Evolutionary conservation across 2,797 vertebrate genomes (phyloP).

Genomic region (Hydrocynus forskahlii): DNA sequence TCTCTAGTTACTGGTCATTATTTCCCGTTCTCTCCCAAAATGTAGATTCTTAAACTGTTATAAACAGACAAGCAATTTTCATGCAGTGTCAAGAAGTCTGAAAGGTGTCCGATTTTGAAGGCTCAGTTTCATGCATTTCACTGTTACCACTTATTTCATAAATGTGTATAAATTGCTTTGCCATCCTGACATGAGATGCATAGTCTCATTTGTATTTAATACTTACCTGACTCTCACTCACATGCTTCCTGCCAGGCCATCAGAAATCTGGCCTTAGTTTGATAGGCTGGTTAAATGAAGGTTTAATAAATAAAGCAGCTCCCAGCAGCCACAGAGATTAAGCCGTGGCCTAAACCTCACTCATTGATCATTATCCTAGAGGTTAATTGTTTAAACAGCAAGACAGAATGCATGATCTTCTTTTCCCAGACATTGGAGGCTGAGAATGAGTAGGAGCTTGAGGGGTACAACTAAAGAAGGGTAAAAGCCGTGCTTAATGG

Average conservation of each 20-base stretch:
- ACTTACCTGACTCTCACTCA: not conserved
- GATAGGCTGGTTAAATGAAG: not conserved
- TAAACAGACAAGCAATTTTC: not conserved
- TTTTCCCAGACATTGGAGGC: not conserved
- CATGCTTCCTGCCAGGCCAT: not conserved
- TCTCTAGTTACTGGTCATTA: no score
- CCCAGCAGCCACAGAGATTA: not conserved
- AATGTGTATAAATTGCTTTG: not conserved
- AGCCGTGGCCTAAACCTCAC: conserved; percentile 4
- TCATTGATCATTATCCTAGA: not conserved
- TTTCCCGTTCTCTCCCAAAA: no score
- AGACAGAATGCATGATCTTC: conserved; percentile 17
- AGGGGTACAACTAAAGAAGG: not conserved
- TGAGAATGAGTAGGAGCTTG: not conserved
- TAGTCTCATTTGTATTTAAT: not conserved
- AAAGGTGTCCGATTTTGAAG: not conserved
- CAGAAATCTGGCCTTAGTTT: not conserved
- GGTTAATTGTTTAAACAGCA: conserved; percentile 50
- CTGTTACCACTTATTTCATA: not conserved
- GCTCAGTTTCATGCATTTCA: not conserved
- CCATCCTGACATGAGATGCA: not conserved
- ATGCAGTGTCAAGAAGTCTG: not conserved
- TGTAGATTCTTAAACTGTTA: not conserved
- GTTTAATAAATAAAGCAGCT: not conserved
- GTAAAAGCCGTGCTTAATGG: no score